Base-by-base conservation (phyloP, 2,888 invertebrate genomes). In the Hydriomena furcata region DNA sequence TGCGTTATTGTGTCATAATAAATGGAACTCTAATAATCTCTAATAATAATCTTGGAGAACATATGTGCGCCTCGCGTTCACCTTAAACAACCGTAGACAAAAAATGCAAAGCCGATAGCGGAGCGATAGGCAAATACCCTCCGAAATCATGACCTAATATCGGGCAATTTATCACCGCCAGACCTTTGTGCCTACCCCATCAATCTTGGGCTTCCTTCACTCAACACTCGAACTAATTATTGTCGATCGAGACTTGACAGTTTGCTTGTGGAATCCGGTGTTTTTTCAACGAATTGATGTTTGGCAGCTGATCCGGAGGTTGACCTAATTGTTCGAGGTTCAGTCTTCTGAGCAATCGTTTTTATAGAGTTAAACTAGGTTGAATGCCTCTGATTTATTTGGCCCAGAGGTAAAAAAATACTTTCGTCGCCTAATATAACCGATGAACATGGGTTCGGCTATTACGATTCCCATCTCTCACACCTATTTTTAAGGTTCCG, bases 131-230 rank as follows among this genome's bases (percentile, higher is more conserved):
- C 85, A 88, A 88, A 89, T 87, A 82, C 79, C 79, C 79, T 63
- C 75, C 79, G 76, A 76, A 88, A 87, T 87, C 85, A 87, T 87
- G 87, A 87, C 85, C 86, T 87, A 84, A 87, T 85, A 87, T 85
- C 74, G 74, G 69, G 85, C 80, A 84, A 88, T 89, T 86, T 85
- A 88, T 89, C 89, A 89, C 86, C 76, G 85, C 80, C 84, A 86
- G 80, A 84, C 86, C 86, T 85, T 82, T 82, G 84, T 82, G 82
- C 77, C 73, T 66, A 52, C 60, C 71, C 79, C 84, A 89, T 89
- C 89, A 89, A 89, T 89, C 89, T 88, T 84, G 73, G 68, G 78
- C 74, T 82, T 82, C 79, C 81, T 82, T 78, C 79, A 81, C 81
- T 84, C 80, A 83, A 84, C 81, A 85, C 79, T 84, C 76, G 79